Percentiles rank a stretch among this genome's conserved stretches.
Conservation (phyloP, 1,140 invertebrate species). For the Pteromalus puparum region DNA sequence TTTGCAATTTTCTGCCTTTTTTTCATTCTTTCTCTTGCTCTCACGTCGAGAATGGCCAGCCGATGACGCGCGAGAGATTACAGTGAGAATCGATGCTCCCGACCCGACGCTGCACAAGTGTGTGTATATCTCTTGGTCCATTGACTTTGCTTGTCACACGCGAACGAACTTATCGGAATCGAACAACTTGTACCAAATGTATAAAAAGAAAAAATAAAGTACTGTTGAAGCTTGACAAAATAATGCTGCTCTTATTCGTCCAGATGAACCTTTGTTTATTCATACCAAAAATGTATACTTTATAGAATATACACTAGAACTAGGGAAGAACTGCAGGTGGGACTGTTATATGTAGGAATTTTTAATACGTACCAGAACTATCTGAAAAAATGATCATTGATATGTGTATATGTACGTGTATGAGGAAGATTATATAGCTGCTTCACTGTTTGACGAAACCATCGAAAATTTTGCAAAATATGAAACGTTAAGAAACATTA, state of each 20-base stretch:
- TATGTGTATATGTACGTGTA: neutral
- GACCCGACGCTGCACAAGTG: neutral
- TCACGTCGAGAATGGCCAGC: neutral
- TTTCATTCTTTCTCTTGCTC: neutral
- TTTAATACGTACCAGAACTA: slow-evolving; percentile 21
- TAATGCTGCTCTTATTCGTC: neutral
- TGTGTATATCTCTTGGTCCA: neutral
- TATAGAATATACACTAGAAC: neutral
- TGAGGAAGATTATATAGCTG: neutral
- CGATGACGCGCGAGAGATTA: neutral
- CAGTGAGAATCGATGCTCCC: neutral
- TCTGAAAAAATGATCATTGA: neutral
- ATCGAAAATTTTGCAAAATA: neutral
- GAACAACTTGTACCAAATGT: neutral
- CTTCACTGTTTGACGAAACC: neutral
- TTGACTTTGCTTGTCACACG: neutral
- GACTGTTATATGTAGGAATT: neutral
- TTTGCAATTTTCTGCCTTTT: neutral
- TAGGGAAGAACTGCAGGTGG: neutral
- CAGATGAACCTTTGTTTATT: neutral
- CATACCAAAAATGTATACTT: neutral
- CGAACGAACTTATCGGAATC: neutral
- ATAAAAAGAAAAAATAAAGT: neutral
- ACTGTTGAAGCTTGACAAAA: neutral
- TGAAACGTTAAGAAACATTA: no score